A percentile compares a stretch with the other conserved stretches of the same genome.
Evolutionary conservation across 1,140 invertebrate genomes (phyloP).

Genomic region (Drosophila leontia): DNA sequence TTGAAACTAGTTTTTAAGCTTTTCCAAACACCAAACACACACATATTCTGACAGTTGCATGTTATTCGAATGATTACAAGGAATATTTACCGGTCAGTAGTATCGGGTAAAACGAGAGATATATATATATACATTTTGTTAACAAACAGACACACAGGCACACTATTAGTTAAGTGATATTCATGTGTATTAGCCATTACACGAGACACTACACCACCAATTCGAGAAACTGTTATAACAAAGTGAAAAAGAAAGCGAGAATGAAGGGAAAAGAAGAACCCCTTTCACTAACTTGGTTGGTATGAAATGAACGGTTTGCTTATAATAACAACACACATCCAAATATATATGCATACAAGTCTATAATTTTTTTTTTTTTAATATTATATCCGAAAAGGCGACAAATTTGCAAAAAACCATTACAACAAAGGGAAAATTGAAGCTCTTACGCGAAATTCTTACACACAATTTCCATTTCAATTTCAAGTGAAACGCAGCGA

Average conservation of each 20-base stretch:
- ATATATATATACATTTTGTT: slow-evolving; percentile 36
- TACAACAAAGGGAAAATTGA: slow-evolving; percentile 49
- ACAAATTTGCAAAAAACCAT: slow-evolving; percentile 50
- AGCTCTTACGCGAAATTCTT: slow-evolving; percentile 22
- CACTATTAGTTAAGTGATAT: slow-evolving; percentile 49
- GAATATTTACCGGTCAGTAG: slow-evolving; percentile 9
- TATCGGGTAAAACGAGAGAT: slow-evolving; percentile 8
- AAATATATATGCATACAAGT: slow-evolving; percentile 21
- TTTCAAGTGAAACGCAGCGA: slow-evolving; percentile 42
- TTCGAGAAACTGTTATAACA: background rate
- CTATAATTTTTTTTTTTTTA: background rate
- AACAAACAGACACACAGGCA: slow-evolving; percentile 33
- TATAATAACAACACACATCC: slow-evolving; percentile 68
- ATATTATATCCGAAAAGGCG: slow-evolving; percentile 17
- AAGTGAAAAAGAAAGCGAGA: slow-evolving; percentile 11
- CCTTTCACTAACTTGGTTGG: slow-evolving; percentile 74
- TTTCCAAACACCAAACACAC: slow-evolving; percentile 33
- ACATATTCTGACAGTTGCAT: slow-evolving; percentile 51
- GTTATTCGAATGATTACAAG: slow-evolving; percentile 68
- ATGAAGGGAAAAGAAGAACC: slow-evolving; percentile 28
- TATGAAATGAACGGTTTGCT: slow-evolving; percentile 78
- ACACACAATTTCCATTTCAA: slow-evolving; percentile 37
- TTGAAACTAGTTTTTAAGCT: slow-evolving; percentile 38
- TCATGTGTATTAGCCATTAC: slow-evolving; percentile 38
- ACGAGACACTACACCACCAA: background rate